Percentiles rank a stretch among this genome's conserved stretches.
phyloP scores from a whole-genome alignment of 1,140 invertebrate species.

The Eulimnadia texana region DNA sequence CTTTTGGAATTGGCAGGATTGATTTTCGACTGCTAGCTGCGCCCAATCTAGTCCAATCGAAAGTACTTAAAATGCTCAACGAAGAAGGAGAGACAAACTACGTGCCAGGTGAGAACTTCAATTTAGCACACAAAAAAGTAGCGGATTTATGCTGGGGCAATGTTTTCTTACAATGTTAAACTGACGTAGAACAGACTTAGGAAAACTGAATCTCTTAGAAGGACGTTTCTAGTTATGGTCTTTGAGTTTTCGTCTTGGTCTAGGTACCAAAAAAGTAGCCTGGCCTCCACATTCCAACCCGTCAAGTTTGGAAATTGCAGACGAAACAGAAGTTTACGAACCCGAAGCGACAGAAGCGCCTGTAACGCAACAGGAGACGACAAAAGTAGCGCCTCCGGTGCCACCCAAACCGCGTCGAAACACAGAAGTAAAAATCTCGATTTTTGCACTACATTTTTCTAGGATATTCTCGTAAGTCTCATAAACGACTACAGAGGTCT shows the following conservation, averaged over 20 bases:
- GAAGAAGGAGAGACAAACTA: neutral
- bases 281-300: neutral
- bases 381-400: neutral
- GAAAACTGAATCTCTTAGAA: no score
- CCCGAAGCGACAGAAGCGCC: neutral
- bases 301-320: neutral
- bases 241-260: no score
- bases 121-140: neutral
- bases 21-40: neutral
- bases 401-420: neutral
- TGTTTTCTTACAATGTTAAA: neutral
- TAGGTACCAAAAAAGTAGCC: no score
- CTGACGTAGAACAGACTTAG: no score
- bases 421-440: neutral
- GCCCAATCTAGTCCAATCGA: neutral
- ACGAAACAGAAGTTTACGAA: neutral
- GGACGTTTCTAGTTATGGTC: no score
- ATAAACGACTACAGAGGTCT: no score
- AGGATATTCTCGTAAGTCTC: no score
- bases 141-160: neutral
- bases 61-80: neutral
- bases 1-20: neutral
- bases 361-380: neutral
- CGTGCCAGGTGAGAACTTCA: neutral
- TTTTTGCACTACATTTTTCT: no score